phyloP scores from a whole-genome alignment of 2,888 invertebrate genomes.

The Tipula confusa region DNA sequence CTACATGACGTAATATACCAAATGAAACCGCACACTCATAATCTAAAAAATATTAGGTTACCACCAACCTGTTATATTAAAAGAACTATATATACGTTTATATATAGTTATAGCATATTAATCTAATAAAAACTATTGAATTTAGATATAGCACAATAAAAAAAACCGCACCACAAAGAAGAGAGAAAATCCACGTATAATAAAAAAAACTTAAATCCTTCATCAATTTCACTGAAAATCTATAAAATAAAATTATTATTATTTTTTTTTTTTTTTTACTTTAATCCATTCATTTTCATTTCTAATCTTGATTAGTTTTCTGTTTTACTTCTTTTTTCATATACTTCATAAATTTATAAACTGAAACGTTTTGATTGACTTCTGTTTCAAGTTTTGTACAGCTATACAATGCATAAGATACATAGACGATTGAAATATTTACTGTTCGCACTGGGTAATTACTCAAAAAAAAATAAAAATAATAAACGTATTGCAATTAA shows the following conservation, averaged over 20 bases:
- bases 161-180: neutral
- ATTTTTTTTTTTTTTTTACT: neutral
- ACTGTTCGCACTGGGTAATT: neutral
- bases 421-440: neutral
- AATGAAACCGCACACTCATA: neutral
- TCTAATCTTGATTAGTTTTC: slow-evolving; percentile 12
- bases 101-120: neutral
- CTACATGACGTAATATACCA: neutral
- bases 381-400: neutral
- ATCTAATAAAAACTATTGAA: neutral
- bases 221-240: neutral
- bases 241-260: no score
- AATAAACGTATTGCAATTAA: neutral
- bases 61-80: neutral
- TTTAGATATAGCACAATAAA: neutral
- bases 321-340: neutral
- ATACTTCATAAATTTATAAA: neutral
- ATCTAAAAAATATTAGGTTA: neutral
- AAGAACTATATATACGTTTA: neutral
- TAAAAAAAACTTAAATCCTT: neutral
- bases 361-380: neutral
- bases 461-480: no score
- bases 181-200: neutral
- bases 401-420: neutral
- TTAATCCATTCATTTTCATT: neutral